Evolutionary conservation across 2,888 invertebrate species (phyloP).

Genomic region (Unio delphinus): DNA sequence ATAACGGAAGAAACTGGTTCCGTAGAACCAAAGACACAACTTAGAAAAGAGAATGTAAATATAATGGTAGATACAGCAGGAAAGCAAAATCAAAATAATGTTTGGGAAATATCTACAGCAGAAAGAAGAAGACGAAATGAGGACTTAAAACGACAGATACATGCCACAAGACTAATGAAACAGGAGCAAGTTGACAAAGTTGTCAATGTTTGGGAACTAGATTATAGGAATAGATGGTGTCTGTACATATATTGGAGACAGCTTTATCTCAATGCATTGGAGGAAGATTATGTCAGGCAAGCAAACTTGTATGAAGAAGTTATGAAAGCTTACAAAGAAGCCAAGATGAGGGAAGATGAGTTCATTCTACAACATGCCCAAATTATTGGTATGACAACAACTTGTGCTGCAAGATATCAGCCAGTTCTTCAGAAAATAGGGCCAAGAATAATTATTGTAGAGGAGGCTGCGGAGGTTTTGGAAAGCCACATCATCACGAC

Average conservation of each 20-base stretch:
- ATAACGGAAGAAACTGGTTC: too few species aligned
- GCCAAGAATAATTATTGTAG: slow-evolving; percentile 76
- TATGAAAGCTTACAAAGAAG: slow-evolving; percentile 41
- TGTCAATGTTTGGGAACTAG: too few species aligned
- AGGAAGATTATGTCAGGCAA: slow-evolving; percentile 16
- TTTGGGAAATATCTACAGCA: too few species aligned
- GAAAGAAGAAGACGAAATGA: too few species aligned
- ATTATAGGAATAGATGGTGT: slow-evolving; percentile 69
- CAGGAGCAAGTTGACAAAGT: too few species aligned
- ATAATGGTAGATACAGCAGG: too few species aligned
- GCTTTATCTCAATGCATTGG: slow-evolving; percentile 25
- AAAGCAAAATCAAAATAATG: too few species aligned
- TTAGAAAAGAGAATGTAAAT: too few species aligned
- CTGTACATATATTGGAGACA: slow-evolving; percentile 70
- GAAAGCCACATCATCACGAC: slow-evolving; percentile 87
- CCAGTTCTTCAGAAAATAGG: slow-evolving; percentile 59
- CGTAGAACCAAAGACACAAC: too few species aligned
- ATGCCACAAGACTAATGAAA: too few species aligned
- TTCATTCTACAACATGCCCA: slow-evolving; percentile 53
- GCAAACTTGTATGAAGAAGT: slow-evolving; percentile 43
- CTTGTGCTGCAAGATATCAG: slow-evolving; percentile 66
- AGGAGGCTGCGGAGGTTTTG: slow-evolving; percentile 91
- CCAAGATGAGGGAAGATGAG: slow-evolving; percentile 54
- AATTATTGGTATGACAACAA: slow-evolving; percentile 69
- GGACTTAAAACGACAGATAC: too few species aligned